phyloP scores from a whole-genome alignment of 2,888 invertebrate species.

The Limnephilus rhombicus region DNA sequence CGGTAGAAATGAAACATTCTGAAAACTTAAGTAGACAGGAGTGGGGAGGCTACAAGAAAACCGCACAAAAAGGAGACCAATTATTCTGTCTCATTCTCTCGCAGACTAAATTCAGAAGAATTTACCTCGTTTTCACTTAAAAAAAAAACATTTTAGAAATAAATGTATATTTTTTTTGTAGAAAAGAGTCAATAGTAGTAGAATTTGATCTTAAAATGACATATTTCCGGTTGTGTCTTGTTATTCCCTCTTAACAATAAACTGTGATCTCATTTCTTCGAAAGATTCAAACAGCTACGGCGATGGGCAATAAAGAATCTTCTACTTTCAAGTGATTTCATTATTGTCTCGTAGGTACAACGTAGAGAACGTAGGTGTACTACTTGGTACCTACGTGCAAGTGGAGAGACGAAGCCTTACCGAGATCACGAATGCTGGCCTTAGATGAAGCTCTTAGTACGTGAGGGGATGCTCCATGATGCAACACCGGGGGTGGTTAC shows the following conservation, averaged over 20 bases:
- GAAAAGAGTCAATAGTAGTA: too few species aligned
- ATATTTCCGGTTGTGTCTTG: too few species aligned
- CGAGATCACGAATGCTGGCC: background rate
- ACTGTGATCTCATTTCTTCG: background rate
- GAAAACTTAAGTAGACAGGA: too few species aligned
- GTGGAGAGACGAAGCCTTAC: background rate
- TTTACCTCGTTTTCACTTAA: too few species aligned
- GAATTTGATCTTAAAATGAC: too few species aligned
- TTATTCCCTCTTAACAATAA: background rate
- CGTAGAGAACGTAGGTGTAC: background rate
- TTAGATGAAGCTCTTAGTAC: background rate
- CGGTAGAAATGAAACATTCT: too few species aligned
- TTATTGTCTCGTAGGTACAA: background rate
- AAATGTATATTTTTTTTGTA: too few species aligned
- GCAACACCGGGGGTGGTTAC: background rate
- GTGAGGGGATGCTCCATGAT: constrained; percentile 6
- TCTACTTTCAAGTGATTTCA: background rate
- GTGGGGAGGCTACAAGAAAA: too few species aligned
- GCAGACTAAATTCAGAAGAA: too few species aligned
- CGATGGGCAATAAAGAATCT: background rate
- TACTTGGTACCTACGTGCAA: background rate
- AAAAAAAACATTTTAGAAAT: too few species aligned
- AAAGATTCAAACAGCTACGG: background rate
- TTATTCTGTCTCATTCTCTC: too few species aligned
- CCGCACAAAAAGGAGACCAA: too few species aligned